These are phyloP conservation scores for Sterrhoptilus dennistouni DNA, from an alignment of 2,113 vertebrate genomes.

Conservation along the genomic window DNA sequence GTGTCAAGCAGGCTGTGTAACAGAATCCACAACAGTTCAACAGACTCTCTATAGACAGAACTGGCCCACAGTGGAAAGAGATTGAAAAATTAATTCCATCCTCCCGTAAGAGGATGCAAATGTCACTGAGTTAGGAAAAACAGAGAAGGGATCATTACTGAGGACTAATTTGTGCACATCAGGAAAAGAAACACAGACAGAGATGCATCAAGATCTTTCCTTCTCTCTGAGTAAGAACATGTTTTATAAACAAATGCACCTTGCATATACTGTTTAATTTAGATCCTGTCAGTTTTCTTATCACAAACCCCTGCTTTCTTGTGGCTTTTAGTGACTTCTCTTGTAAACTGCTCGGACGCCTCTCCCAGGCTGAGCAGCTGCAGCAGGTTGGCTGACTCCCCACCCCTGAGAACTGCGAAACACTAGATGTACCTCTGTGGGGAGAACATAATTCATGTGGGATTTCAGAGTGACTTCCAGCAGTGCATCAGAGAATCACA, in stretches of 20 bases:
- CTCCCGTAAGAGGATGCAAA: neutral
- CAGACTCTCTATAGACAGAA: neutral
- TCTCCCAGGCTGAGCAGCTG: neutral
- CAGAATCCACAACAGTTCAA: neutral
- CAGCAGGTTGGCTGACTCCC: neutral
- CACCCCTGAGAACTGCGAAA: neutral
- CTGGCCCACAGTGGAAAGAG: neutral
- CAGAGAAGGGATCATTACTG: neutral
- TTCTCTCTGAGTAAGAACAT: neutral
- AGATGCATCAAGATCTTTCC: neutral
- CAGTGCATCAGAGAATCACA: neutral
- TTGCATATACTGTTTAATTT: neutral
- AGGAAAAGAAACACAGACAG: neutral
- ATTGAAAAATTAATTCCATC: slow-evolving; percentile 42
- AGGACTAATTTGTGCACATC: neutral
- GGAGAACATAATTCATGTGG: neutral
- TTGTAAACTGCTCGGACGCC: neutral
- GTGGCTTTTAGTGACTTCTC: neutral
- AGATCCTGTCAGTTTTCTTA: slow-evolving; percentile 6
- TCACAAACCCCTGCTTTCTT: neutral
- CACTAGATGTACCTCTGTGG: accelerated
- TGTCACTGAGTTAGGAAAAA: neutral
- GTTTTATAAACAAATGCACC: neutral
- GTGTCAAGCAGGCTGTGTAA: neutral
- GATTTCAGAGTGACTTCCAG: neutral